Evolutionary conservation across 2,113 vertebrate species (phyloP).

Genomic region (Macrotis lagotis): DNA sequence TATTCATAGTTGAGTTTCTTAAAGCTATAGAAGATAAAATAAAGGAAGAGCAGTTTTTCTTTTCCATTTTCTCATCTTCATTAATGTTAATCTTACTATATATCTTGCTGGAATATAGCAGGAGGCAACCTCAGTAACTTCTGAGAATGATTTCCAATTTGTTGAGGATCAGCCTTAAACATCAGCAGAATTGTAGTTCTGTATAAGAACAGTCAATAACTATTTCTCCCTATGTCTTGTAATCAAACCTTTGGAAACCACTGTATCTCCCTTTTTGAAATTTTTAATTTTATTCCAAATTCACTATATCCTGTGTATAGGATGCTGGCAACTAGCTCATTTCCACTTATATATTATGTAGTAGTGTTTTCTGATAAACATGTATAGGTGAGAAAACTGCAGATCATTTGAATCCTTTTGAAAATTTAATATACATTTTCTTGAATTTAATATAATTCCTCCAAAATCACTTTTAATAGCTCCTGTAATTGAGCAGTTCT

Average conservation of each 20-base stretch:
- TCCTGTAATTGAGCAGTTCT: conserved; percentile 22
- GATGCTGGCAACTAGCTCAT: neutral
- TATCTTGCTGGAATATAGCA: neutral
- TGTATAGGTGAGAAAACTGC: conserved; percentile 5
- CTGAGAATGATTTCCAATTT: neutral
- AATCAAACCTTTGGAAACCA: neutral
- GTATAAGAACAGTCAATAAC: neutral
- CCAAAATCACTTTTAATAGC: neutral
- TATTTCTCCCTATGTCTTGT: neutral
- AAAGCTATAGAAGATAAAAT: neutral
- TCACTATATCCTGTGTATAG: neutral
- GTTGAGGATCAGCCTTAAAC: neutral
- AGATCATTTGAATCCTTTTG: neutral
- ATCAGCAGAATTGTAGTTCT: neutral
- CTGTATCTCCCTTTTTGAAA: neutral
- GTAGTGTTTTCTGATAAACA: conserved; percentile 22
- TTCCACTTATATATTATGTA: conserved; percentile 5
- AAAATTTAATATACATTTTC: too few species aligned
- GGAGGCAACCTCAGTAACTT: neutral
- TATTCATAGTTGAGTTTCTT: neutral
- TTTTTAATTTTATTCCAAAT: neutral
- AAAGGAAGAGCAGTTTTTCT: neutral
- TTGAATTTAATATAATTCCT: neutral
- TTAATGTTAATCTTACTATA: neutral
- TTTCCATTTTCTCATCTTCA: neutral